These are phyloP conservation scores for Actinernus sp. DNA, from an alignment of 92 coral and sea anemone species.

Conservation along the genomic window DNA sequence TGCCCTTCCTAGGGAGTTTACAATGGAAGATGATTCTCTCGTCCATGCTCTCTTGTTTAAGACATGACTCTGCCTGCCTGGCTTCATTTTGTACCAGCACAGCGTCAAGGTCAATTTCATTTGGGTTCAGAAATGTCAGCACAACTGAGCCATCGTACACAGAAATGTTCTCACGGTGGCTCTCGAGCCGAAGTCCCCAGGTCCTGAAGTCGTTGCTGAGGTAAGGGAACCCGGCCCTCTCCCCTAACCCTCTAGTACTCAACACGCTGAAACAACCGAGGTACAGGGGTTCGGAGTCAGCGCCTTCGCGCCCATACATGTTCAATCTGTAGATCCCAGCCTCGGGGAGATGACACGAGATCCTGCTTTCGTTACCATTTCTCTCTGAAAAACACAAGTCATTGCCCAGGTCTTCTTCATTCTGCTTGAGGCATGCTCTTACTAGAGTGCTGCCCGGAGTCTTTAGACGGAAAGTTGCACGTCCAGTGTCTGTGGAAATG, in stretches of 20 bases:
- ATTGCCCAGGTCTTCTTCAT: conserved; percentile 53
- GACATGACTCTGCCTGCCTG: conserved; percentile 27
- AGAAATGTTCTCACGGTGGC: conserved; percentile 73
- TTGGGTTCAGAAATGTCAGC: conserved; percentile 58
- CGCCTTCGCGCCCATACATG: conserved; percentile 74
- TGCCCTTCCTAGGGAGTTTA: conserved; percentile 71
- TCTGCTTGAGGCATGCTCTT: conserved; percentile 65
- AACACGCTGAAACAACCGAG: conserved; percentile 63
- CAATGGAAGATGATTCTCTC: conserved; percentile 65
- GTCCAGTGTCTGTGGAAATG: conserved; percentile 57
- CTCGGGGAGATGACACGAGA: conserved; percentile 69
- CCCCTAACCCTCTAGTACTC: conserved; percentile 64
- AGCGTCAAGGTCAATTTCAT: conserved; percentile 44
- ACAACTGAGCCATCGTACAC: conserved; percentile 68
- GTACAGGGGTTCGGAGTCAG: conserved; percentile 56
- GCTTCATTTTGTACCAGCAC: conserved; percentile 37
- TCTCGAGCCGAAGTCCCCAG: conserved; percentile 86
- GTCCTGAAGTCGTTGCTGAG: conserved; percentile 74
- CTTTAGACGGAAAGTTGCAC: conserved; percentile 24
- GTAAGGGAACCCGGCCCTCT: conserved; percentile 75
- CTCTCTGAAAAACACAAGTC: conserved; percentile 77
- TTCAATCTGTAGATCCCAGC: conserved; percentile 75
- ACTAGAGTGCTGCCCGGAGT: conserved; percentile 48
- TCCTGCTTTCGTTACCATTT: conserved; percentile 22
- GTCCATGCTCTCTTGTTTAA: conserved; percentile 44